Conservation (phyloP, 23 tunicate genomes). For the Halocynthia roretzi region DNA sequence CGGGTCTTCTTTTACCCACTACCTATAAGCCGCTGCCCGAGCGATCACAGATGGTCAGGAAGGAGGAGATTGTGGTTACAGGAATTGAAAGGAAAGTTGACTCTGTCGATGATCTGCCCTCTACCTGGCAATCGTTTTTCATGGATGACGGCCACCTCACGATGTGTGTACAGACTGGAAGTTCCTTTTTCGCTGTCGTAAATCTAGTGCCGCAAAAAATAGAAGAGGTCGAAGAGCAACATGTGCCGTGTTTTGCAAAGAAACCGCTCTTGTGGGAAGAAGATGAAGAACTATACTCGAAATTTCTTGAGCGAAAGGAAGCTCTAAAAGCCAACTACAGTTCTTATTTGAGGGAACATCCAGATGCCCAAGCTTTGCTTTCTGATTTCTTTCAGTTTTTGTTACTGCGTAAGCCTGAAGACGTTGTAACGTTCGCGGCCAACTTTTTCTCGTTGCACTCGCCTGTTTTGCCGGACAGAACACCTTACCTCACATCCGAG, state of each 20-base stretch:
- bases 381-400: constrained; percentile 70
- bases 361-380: constrained; percentile 58
- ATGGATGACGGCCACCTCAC: constrained; percentile 87
- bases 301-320: constrained; percentile 49
- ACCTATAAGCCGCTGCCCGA: constrained; percentile 53
- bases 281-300: constrained; percentile 67
- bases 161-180: constrained; percentile 73
- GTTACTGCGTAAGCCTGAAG: constrained; percentile 59
- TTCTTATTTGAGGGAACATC: constrained; percentile 61
- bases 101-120: constrained; percentile 46
- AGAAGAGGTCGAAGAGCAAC: constrained; percentile 45
- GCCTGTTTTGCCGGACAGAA: constrained; percentile 48
- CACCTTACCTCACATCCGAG: constrained; percentile 64
- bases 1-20: constrained; percentile 43
- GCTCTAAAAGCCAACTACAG: constrained; percentile 56
- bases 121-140: constrained; percentile 75
- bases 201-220: constrained; percentile 66
- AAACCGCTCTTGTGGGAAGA: constrained; percentile 69
- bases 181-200: constrained; percentile 38
- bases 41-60: constrained; percentile 58
- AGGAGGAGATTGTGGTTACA: constrained; percentile 38
- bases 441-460: constrained; percentile 75
- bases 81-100: constrained; percentile 73
- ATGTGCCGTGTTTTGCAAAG: constrained; percentile 68
- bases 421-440: constrained; percentile 65